These are phyloP conservation scores for Apostichopus leukothele DNA, from an alignment of 53 echinoderm and acorn worm genomes.

Conservation along the genomic window DNA sequence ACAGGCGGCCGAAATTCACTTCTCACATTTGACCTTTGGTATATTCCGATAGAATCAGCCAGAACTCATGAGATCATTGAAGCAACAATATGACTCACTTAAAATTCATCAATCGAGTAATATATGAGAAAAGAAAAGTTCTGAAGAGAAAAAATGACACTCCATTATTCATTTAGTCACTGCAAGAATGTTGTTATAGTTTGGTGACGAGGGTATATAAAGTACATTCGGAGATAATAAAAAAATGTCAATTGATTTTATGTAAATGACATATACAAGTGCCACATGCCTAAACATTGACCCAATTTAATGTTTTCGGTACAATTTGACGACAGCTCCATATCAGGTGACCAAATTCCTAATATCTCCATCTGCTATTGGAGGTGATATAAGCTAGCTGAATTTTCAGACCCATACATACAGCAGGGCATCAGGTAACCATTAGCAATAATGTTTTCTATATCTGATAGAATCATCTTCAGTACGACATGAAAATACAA, in stretches of 20 bases:
- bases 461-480: too few species aligned
- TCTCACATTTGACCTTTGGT: background rate
- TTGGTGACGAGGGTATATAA: background rate
- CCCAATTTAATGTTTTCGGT: background rate
- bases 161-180: background rate
- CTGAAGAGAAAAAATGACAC: background rate
- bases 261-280: conserved; percentile 10
- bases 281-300: background rate
- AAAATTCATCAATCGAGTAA: background rate
- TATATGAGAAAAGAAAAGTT: background rate
- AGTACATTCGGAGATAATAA: background rate
- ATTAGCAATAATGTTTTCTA: too few species aligned
- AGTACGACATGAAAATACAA: too few species aligned
- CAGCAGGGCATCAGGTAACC: too few species aligned
- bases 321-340: background rate
- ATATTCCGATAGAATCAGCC: background rate
- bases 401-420: too few species aligned
- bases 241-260: conserved; percentile 23
- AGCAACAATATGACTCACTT: background rate
- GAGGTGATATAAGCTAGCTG: too few species aligned
- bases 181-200: background rate
- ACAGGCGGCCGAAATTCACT: background rate
- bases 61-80: background rate
- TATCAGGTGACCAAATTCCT: too few species aligned
- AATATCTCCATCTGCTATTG: too few species aligned